Evolutionary conservation across 2,113 vertebrate genomes (phyloP).

Genomic region (Chloebia gouldiae): DNA sequence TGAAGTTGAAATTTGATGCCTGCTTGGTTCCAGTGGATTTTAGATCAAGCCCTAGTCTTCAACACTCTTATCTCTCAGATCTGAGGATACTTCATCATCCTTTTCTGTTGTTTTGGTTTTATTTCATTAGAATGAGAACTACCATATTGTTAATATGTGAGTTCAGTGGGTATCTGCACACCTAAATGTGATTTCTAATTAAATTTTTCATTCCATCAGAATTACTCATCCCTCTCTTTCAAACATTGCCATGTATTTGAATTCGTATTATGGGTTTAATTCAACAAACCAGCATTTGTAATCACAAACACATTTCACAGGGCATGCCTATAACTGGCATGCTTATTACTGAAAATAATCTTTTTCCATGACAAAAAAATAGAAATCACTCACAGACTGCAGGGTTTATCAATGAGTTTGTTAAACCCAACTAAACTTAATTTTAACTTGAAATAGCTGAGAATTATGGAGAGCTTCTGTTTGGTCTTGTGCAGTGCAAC

Average conservation of each 20-base stretch:
- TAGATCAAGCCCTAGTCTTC: constrained; percentile 51
- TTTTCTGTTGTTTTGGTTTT: constrained; percentile 8
- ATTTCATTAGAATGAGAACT: constrained; percentile 36
- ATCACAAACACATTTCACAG: constrained; percentile 39
- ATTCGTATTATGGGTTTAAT: constrained; percentile 20
- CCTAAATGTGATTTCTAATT: neutral
- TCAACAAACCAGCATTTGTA: constrained; percentile 31
- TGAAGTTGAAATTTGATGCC: neutral
- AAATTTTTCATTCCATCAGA: constrained; percentile 4
- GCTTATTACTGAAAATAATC: constrained; percentile 40
- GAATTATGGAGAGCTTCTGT: constrained; percentile 57
- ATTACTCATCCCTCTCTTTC: constrained; percentile 23
- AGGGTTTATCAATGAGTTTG: constrained; percentile 47
- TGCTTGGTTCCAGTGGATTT: constrained; percentile 20
- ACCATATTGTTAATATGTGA: constrained; percentile 63
- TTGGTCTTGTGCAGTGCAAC: constrained; percentile 73
- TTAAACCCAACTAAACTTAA: constrained; percentile 64
- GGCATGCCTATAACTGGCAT: constrained; percentile 30
- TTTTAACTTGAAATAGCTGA: constrained; percentile 39
- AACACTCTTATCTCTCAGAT: neutral
- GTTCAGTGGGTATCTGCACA: constrained; percentile 14
- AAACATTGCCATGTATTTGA: constrained; percentile 26
- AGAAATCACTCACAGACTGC: constrained; percentile 51
- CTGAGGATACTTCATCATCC: constrained; percentile 2
- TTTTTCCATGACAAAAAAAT: constrained; percentile 56